phyloP scores from a whole-genome alignment of 2,888 invertebrate genomes.

The Ophion obscuratus region DNA sequence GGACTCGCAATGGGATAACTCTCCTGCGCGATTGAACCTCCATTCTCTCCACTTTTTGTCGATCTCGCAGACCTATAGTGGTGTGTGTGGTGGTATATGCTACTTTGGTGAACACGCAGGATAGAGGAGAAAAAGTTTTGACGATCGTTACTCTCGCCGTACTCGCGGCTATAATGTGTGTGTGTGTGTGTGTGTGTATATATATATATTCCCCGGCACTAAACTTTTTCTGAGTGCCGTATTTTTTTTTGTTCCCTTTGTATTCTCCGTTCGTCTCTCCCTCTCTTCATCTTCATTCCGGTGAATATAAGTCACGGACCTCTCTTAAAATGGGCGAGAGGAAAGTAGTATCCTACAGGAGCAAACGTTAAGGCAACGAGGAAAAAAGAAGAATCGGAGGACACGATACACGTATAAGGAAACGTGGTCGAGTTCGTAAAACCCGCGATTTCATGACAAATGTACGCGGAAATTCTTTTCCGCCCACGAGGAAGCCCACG shows the following conservation, averaged over 20 bases:
- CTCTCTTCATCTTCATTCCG: conserved; percentile 20
- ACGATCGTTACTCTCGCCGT: conserved; percentile 51
- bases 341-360: background rate
- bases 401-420: conserved; percentile 24
- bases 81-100: background rate
- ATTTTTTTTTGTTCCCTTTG: background rate
- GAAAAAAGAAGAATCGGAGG: conserved; percentile 27
- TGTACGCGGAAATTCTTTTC: conserved; percentile 60
- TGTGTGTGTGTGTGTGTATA: no score
- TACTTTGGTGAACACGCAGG: conserved; percentile 20
- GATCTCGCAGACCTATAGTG: conserved; percentile 12
- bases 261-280: background rate
- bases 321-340: conserved; percentile 27
- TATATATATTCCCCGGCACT: background rate
- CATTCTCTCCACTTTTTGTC: conserved; percentile 43
- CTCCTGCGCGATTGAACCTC: conserved; percentile 29
- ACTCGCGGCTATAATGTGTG: background rate
- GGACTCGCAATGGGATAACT: conserved; percentile 35
- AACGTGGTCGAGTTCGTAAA: conserved; percentile 51
- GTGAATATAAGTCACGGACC: conserved; percentile 27
- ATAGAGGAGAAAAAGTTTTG: conserved; percentile 45
- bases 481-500: conserved; percentile 14
- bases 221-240: conserved; percentile 50
- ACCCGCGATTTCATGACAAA: conserved; percentile 54
- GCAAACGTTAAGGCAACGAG: conserved; percentile 20